Evolutionary conservation across 2,888 invertebrate genomes (phyloP).

Genomic region (Xylocampa areola): DNA sequence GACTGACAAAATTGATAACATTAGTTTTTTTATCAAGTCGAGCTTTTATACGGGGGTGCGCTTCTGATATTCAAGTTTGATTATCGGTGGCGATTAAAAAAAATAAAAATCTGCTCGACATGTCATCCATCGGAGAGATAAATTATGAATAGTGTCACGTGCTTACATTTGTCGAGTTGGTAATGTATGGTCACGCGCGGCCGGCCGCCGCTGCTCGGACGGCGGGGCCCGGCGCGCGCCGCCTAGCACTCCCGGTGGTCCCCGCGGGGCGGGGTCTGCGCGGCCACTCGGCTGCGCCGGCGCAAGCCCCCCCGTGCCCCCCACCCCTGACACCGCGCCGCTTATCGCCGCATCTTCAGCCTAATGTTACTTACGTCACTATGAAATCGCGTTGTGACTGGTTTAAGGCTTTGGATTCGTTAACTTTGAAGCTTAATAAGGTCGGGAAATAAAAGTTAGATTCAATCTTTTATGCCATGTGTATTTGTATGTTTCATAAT

Average conservation of each 20-base stretch:
- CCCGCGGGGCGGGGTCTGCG: constrained; percentile 86
- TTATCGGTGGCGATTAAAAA: constrained; percentile 31
- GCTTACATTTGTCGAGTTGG: constrained; percentile 72
- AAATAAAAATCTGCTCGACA: constrained; percentile 55
- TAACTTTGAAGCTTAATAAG: constrained; percentile 61
- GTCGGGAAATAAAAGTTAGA: constrained; percentile 56
- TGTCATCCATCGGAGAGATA: constrained; percentile 64
- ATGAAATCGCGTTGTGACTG: constrained; percentile 69
- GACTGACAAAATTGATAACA: constrained; percentile 34
- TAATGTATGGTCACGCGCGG: constrained; percentile 66
- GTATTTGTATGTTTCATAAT: constrained; percentile 1
- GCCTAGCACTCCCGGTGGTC: constrained; percentile 90
- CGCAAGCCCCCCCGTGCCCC: constrained; percentile 70
- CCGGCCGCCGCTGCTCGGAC: constrained; percentile 50
- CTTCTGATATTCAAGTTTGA: constrained; percentile 32
- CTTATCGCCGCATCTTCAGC: constrained; percentile 87
- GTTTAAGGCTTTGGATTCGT: constrained; percentile 65
- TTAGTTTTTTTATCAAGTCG: constrained; percentile 30
- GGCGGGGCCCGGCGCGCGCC: constrained; percentile 74
- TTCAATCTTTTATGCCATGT: constrained; percentile 33
- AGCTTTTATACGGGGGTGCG: constrained; percentile 39
- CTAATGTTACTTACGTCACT: constrained; percentile 84
- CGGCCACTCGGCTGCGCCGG: constrained; percentile 84
- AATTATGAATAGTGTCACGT: constrained; percentile 78
- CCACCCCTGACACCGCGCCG: constrained; percentile 69